These are phyloP conservation scores for Lomographa bimaculata DNA, from an alignment of 2,888 invertebrate genomes.

Conservation along the genomic window DNA sequence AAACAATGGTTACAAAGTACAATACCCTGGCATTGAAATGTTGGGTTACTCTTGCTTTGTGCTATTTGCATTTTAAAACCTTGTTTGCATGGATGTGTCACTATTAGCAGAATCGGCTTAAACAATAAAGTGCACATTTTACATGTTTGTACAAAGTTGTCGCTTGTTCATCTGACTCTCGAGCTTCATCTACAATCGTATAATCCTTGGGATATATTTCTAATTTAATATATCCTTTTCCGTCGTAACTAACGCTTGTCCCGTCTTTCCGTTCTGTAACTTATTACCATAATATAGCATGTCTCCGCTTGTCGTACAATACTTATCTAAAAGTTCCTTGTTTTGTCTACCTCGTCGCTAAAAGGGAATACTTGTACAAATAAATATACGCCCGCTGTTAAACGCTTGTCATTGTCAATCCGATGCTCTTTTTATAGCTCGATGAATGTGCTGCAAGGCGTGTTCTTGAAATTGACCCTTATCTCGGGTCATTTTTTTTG, in stretches of 20 bases:
- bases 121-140: conserved; percentile 10
- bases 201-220: conserved; percentile 43
- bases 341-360: conserved; percentile 72
- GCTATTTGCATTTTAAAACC: too few species aligned
- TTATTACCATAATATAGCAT: conserved; percentile 71
- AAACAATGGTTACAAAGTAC: too few species aligned
- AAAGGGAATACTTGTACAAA: conserved; percentile 81
- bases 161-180: conserved; percentile 6
- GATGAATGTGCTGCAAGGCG: conserved; percentile 62
- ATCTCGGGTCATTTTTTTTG: conserved; percentile 73
- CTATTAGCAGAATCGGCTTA: conserved; percentile 2
- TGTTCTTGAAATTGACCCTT: conserved; percentile 79
- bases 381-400: conserved; percentile 75
- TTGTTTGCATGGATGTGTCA: neutral
- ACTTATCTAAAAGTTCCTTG: conserved; percentile 77
- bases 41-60: too few species aligned
- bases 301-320: conserved; percentile 58
- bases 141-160: conserved; percentile 10
- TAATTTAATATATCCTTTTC: conserved; percentile 69
- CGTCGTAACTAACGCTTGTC: conserved; percentile 52
- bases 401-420: conserved; percentile 82
- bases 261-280: conserved; percentile 55
- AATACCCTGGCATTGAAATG: too few species aligned
- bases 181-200: conserved; percentile 21
- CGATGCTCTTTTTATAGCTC: conserved; percentile 72